Evolutionary conservation across 2,113 vertebrate species (phyloP), one percentile per base, ranked within the genome.

Genomic region (Odocoileus virginianus): DNA sequence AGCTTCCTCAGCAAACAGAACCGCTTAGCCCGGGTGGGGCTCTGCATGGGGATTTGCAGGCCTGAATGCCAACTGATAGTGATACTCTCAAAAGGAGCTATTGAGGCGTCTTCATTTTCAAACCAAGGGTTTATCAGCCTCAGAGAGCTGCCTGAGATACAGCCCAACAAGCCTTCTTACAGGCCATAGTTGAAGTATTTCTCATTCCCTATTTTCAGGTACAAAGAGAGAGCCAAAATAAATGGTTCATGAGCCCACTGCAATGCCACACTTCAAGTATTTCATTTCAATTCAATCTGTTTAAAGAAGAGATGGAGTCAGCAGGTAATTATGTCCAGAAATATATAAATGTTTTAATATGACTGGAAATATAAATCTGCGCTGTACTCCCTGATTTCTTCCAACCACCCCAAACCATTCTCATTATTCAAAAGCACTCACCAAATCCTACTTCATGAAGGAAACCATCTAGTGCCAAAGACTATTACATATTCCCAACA

Each of bases 241-340:
- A 97, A 67, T 25, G 86, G n/a, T 47, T 94, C 87, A 40, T 54
- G 52, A 90, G 89, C 54, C 58, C 43, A 78, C 52, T 61, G 71
- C 76, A 86, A 57, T 78, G 58, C 54, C 43, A 67, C 91, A 57
- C 55, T 89, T 95, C 50, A 94, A 83, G 60, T 96, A 58, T 95
- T 94, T 94, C 58, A 76, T 96, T 94, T 86, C 90, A 87, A 91
- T 87, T 86, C 12, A 57, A 61, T 74, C 82, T 86, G 92, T 86
- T 97, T 93, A 55, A 54, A 94, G 76, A 97, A 97, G 15, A 96
- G 76, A 88, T 67, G 55, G 58, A 97, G 94, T 97, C 85, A n/a
- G 83, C 60, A 78, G 60, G 54, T 91, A 78, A 94, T 85, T 83
- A 57, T 58, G 86, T 60, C 87, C 60, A 91, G 86, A 98, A 92